Conservation (phyloP, 2,888 invertebrate species). For the Rhagium mordax region DNA sequence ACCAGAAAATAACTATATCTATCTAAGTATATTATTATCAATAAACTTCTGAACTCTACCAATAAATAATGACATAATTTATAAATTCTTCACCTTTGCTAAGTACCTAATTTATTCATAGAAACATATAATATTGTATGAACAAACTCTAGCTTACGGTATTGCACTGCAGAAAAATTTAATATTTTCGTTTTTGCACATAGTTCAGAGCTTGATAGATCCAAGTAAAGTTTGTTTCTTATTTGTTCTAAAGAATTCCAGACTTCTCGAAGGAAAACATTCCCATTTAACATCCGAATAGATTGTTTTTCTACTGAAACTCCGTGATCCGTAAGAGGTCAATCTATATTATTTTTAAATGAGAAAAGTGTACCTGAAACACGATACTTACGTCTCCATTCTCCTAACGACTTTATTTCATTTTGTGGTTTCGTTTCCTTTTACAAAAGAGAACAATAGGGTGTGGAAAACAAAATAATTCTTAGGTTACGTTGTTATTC, state of each 20-base stretch:
- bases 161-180: not conserved
- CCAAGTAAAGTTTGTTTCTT: not conserved
- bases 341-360: not conserved
- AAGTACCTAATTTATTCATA: too few relatives aligned
- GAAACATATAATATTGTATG: too few relatives aligned
- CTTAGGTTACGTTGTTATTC: not conserved
- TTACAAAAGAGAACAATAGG: not conserved
- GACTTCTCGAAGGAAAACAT: slow-evolving; percentile 7
- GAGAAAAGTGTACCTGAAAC: not conserved
- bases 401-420: not conserved
- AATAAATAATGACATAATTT: too few relatives aligned
- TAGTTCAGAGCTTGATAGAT: not conserved
- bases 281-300: slow-evolving; percentile 5
- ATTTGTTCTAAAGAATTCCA: not conserved
- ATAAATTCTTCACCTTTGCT: too few relatives aligned
- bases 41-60: too few relatives aligned
- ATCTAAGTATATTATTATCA: too few relatives aligned
- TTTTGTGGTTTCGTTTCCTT: not conserved
- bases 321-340: not conserved
- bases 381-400: not conserved
- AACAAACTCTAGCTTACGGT: not conserved
- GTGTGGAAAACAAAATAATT: not conserved
- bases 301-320: not conserved
- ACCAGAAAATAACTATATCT: too few relatives aligned
- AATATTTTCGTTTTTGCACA: not conserved